These are phyloP conservation scores for Hirtodrosophila histrioides DNA, from an alignment of 2,888 invertebrate species.

Conservation along the genomic window DNA sequence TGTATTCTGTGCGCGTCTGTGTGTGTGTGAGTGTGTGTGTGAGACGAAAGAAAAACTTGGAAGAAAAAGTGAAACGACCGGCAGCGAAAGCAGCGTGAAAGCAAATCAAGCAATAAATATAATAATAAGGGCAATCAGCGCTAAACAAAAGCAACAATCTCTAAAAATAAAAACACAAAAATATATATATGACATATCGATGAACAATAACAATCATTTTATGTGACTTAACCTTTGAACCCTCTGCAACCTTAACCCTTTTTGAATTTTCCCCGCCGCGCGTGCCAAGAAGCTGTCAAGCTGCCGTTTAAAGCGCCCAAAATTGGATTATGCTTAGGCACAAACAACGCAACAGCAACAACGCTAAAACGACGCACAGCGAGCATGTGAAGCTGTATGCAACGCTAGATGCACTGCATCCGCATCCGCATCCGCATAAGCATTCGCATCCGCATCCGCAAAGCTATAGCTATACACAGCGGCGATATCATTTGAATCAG, in stretches of 20 bases:
- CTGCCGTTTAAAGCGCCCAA: slow-evolving; percentile 58
- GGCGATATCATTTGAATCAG: slow-evolving; percentile 62
- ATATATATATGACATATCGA: slow-evolving; percentile 17
- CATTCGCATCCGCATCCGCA: slow-evolving; percentile 12
- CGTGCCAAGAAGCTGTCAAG: slow-evolving; percentile 42
- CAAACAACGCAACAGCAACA: slow-evolving; percentile 62
- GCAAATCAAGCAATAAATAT: slow-evolving; percentile 57
- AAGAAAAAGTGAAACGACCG: slow-evolving; percentile 74
- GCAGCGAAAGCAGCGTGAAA: slow-evolving; percentile 74
- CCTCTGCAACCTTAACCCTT: too few relatives aligned
- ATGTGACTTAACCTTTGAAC: slow-evolving; percentile 16
- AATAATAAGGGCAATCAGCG: slow-evolving; percentile 30
- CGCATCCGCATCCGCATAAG: slow-evolving; percentile 10
- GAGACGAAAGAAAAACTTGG: slow-evolving; percentile 49
- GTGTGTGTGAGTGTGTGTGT: slow-evolving; percentile 24
- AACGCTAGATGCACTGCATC: slow-evolving; percentile 40
- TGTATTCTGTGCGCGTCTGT: slow-evolving; percentile 26
- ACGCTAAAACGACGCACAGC: slow-evolving; percentile 43
- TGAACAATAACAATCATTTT: slow-evolving; percentile 14
- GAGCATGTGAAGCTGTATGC: slow-evolving; percentile 70
- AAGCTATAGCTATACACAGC: slow-evolving; percentile 8
- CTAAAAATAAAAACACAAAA: slow-evolving; percentile 10
- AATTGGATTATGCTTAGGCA: slow-evolving; percentile 82
- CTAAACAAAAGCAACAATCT: slow-evolving; percentile 9
- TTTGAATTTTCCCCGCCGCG: too few relatives aligned